These are phyloP conservation scores for Stenichneumon culpator DNA, from an alignment of 2,888 invertebrate genomes.

Conservation along the genomic window DNA sequence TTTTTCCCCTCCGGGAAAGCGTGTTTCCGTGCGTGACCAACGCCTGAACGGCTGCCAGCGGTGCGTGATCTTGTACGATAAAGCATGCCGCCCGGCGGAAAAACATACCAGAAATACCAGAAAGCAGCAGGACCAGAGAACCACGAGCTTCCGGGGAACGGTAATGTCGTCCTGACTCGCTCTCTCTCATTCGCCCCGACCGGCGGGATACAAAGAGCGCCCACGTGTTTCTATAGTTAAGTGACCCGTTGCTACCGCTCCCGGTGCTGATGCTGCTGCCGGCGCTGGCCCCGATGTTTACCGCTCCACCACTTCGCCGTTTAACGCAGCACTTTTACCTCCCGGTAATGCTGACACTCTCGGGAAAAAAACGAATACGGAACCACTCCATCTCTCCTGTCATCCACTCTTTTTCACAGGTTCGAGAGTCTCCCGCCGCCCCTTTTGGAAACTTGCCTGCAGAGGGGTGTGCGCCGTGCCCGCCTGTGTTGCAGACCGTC, in stretches of 20 bases:
- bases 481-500: too few relatives aligned
- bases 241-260: constrained; percentile 39
- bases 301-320: constrained; percentile 51
- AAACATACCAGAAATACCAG: constrained; percentile 20
- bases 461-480: too few relatives aligned
- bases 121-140: constrained; percentile 31
- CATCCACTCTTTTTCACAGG: constrained; percentile 14
- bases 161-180: constrained; percentile 38
- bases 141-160: constrained; percentile 42
- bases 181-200: neutral
- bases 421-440: neutral
- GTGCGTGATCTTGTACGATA: constrained; percentile 38
- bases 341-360: constrained; percentile 59
- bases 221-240: constrained; percentile 66
- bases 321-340: constrained; percentile 67
- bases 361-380: constrained; percentile 36
- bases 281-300: constrained; percentile 50
- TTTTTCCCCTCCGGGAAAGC: constrained; percentile 37
- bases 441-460: neutral
- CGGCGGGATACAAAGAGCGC: constrained; percentile 61
- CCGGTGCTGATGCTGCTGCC: constrained; percentile 33
- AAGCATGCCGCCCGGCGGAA: constrained; percentile 38
- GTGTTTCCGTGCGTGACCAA: constrained; percentile 53
- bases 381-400: constrained; percentile 24
- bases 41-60: constrained; percentile 20